Percentiles rank a stretch among this genome's conserved stretches.
Conservation (phyloP, 2,113 vertebrate species). For the Spizaetus ornatus region DNA sequence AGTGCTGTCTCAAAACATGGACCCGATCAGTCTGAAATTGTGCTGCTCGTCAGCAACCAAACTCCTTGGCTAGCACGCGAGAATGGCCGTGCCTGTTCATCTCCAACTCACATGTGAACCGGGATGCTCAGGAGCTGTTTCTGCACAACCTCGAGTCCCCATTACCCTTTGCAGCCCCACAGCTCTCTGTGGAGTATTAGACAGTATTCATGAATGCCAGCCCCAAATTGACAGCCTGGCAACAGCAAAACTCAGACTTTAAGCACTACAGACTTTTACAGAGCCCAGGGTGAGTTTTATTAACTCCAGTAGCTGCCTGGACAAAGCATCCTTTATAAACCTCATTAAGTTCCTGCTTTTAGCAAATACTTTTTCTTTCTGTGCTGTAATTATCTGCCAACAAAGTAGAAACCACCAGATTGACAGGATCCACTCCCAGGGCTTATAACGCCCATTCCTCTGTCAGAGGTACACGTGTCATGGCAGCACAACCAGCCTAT, state of each 20-base stretch:
- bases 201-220: neutral
- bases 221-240: neutral
- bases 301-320: neutral
- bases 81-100: neutral
- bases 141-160: accelerated
- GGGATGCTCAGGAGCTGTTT: neutral
- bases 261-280: neutral
- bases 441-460: neutral
- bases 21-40: neutral
- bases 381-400: constrained; percentile 1
- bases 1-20: accelerated
- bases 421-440: neutral
- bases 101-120: accelerated
- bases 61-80: neutral
- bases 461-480: neutral
- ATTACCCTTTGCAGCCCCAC: neutral
- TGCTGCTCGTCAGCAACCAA: neutral
- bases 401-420: neutral
- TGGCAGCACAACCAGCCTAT: neutral
- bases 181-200: neutral
- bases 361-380: neutral
- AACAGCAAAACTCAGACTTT: neutral
- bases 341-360: neutral
- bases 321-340: constrained; percentile 38
- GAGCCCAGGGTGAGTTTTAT: neutral